Conservation (phyloP, 1,140 invertebrate genomes). For the Aphelenchoides besseyi region DNA sequence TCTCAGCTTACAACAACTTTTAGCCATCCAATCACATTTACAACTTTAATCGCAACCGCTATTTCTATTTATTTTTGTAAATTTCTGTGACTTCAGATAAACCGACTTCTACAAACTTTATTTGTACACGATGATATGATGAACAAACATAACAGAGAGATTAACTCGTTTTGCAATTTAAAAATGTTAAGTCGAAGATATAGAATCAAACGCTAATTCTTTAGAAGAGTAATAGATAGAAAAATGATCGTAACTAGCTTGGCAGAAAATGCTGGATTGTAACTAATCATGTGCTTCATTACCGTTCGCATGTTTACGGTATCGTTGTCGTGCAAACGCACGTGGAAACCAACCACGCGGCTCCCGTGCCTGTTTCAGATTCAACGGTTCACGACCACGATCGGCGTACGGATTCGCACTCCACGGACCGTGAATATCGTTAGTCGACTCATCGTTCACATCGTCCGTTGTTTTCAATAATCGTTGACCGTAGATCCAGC, state of each 20-base stretch:
- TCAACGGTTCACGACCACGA: constrained; percentile 60
- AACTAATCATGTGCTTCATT: no score
- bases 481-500: constrained; percentile 54
- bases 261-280: no score
- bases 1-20: no score
- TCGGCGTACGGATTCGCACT: constrained; percentile 26
- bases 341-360: constrained; percentile 63
- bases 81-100: no score
- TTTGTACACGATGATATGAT: no score
- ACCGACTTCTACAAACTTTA: no score
- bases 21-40: no score
- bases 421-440: constrained; percentile 25
- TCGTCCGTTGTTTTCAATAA: not conserved
- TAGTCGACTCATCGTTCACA: constrained; percentile 20
- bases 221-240: not conserved
- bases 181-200: no score
- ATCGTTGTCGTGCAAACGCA: constrained; percentile 9
- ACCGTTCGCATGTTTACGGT: not conserved
- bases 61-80: not conserved
- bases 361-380: constrained; percentile 82
- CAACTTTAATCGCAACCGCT: not conserved
- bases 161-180: no score
- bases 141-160: no score
- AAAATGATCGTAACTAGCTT: not conserved
- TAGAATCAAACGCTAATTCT: no score